These are phyloP conservation scores for Drosophila barbarae DNA, from an alignment of 2,888 invertebrate species.

Conservation along the genomic window DNA sequence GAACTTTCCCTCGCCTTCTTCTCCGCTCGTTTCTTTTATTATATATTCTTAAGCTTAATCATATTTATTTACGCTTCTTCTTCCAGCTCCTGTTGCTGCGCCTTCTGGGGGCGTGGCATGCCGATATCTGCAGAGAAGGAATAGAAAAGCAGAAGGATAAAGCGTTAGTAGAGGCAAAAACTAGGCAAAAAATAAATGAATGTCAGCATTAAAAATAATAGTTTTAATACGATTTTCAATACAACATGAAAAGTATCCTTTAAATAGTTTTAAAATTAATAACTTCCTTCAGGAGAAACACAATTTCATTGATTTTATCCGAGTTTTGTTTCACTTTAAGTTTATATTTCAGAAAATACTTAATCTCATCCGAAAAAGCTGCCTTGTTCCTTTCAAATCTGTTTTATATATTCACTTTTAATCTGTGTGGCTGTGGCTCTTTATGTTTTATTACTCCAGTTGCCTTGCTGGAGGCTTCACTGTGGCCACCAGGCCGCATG, in stretches of 20 bases:
- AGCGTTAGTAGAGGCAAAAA: not conserved
- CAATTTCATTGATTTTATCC: too few relatives aligned
- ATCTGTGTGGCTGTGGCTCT: not conserved
- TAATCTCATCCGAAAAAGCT: not conserved
- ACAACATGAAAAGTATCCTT: not conserved
- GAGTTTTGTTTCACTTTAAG: too few relatives aligned
- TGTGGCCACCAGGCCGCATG: constrained; percentile 23
- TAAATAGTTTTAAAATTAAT: not conserved
- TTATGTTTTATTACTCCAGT: not conserved
- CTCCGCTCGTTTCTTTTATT: constrained; percentile 39
- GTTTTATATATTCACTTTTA: not conserved
- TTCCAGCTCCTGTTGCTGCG: constrained; percentile 36
- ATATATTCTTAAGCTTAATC: constrained; percentile 73
- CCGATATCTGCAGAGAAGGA: constrained; percentile 36
- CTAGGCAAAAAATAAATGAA: not conserved
- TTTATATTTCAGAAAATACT: too few relatives aligned
- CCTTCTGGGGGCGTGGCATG: constrained; percentile 33
- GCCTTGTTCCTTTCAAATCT: not conserved
- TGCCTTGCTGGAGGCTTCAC: constrained; percentile 9
- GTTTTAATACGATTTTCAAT: not conserved
- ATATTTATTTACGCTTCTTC: constrained; percentile 68
- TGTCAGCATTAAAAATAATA: not conserved
- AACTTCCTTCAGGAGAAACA: too few relatives aligned
- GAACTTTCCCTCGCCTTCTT: constrained; percentile 64
- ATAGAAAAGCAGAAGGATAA: constrained; percentile 3